Conservation (phyloP, 2,113 vertebrate species). For the Ranitomeya imitator region DNA sequence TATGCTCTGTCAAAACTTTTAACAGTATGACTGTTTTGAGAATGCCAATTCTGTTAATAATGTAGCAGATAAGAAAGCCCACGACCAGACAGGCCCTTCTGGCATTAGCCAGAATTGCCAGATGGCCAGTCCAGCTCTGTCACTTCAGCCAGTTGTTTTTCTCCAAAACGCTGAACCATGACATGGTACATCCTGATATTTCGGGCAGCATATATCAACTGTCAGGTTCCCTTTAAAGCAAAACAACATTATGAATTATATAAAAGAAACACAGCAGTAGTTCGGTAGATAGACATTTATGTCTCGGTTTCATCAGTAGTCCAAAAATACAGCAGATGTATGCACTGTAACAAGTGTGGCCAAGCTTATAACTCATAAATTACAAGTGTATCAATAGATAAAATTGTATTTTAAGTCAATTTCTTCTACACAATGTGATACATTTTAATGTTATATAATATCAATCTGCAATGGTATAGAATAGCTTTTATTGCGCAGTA, state of each 20-base stretch:
- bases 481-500: neutral
- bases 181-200: no score
- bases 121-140: no score
- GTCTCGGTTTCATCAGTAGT: neutral
- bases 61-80: no score
- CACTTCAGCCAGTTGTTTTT: no score
- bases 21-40: no score
- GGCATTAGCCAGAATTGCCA: no score
- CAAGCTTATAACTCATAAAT: neutral
- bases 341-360: neutral
- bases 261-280: neutral
- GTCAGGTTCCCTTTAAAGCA: neutral
- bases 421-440: neutral
- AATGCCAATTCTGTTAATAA: no score
- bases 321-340: neutral
- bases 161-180: no score
- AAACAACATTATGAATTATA: neutral
- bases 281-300: neutral
- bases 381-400: neutral
- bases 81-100: no score
- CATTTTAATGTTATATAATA: neutral
- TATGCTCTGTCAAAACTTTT: no score
- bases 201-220: no score
- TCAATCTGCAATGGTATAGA: neutral
- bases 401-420: neutral